These are phyloP conservation scores for Petrolisthes manimaculis DNA, from an alignment of 2,888 invertebrate genomes.

Conservation along the genomic window DNA sequence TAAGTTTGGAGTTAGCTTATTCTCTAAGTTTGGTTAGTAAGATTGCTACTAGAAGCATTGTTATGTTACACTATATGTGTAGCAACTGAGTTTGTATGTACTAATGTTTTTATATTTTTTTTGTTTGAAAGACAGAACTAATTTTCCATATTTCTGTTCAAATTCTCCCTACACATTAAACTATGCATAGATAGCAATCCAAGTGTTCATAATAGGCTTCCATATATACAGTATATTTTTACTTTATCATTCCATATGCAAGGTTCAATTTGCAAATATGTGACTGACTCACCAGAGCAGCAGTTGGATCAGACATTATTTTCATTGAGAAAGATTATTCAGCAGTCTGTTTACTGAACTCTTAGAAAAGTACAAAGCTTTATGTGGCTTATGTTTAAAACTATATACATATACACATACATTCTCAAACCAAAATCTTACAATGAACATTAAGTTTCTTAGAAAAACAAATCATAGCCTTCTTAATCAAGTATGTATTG, in stretches of 20 bases:
- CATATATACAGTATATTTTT: neutral
- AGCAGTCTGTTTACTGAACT: constrained; percentile 31
- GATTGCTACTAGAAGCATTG: no score
- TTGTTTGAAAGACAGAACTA: no score
- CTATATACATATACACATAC: constrained; percentile 33
- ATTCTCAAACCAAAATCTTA: constrained; percentile 26
- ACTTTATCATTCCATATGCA: neutral
- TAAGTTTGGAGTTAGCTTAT: no score
- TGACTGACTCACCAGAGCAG: constrained; percentile 32
- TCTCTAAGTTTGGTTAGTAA: no score
- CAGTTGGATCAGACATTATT: constrained; percentile 22
- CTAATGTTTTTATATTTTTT: no score
- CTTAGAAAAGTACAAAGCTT: constrained; percentile 58
- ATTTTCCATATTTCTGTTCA: no score
- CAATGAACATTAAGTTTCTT: constrained; percentile 20
- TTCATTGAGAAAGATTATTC: neutral
- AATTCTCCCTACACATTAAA: no score
- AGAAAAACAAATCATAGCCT: constrained; percentile 27
- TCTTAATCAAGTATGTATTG: constrained; percentile 32
- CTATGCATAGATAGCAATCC: no score
- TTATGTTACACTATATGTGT: no score
- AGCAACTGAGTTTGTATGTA: no score
- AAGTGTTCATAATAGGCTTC: no score
- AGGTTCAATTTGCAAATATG: neutral
- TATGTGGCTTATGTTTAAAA: constrained; percentile 37